These are phyloP conservation scores for Corvus cornix DNA, from an alignment of 2,113 vertebrate genomes.

Conservation along the genomic window DNA sequence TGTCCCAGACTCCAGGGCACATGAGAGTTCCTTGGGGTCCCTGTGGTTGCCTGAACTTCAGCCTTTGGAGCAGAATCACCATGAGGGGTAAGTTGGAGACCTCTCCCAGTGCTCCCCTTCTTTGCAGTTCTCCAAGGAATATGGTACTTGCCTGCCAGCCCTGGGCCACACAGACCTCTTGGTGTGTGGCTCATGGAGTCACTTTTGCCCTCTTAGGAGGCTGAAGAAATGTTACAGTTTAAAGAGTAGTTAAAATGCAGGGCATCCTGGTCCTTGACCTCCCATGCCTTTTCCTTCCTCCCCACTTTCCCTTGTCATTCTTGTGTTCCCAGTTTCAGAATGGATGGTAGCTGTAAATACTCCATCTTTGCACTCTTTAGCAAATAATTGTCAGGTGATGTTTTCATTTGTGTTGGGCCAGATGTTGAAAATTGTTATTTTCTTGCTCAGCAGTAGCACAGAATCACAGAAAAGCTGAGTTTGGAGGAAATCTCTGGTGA, in stretches of 20 bases:
- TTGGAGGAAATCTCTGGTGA: background rate
- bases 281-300: background rate
- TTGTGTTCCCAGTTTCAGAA: background rate
- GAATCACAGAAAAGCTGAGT: background rate
- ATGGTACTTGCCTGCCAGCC: background rate
- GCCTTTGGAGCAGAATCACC: background rate
- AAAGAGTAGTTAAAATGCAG: background rate
- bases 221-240: background rate
- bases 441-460: background rate
- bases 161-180: background rate
- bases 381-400: background rate
- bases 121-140: background rate
- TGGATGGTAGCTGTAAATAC: background rate
- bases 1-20: background rate
- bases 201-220: background rate
- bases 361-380: background rate
- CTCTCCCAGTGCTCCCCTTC: rapidly evolving
- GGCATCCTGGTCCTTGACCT: background rate
- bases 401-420: background rate
- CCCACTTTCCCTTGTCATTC: background rate
- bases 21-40: rapidly evolving
- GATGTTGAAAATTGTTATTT: background rate
- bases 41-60: background rate
- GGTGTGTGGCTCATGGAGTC: background rate
- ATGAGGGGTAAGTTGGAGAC: background rate